Evolutionary conservation across 2,888 invertebrate species (phyloP), one percentile per base, ranked within the genome.

Genomic region (Leucophenga montana): DNA sequence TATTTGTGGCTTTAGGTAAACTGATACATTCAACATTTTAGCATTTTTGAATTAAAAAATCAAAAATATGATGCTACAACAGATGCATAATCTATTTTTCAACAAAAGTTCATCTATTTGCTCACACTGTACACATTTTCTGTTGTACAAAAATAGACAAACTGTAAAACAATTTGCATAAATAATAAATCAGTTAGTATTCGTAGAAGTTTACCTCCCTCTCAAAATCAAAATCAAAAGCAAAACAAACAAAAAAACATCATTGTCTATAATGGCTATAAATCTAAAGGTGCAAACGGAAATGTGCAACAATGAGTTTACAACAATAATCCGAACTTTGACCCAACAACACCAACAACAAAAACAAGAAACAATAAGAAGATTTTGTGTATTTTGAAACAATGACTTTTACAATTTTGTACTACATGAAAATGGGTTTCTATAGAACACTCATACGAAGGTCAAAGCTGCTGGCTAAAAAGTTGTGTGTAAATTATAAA

Each of bases 311-410:
- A 56, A 64, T 14, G n/a, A 48, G 22, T 20, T 67, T 77, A 66
- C 69, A 74, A 69, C 71, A 70, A 39, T 39, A 39, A 39, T 8
- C 8, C 39, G 11, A 39, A 39, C 8, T 39, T 39, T 39, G 39
- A 39, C 39, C 39, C 39, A 39, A 72, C 64, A 64, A 69, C 39
- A 76, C 73, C 72, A 66, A 66, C 8, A 57, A 27, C 27, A 14
- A 18, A 71, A 77, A 77, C 77, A 75, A 78, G 80, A 20, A 57
- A 27, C 27, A 14, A 18, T 71, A 77, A 77, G 77, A 75, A 78
- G 80, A 83, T 83, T 83, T 82, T 80, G n/a, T 59, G 78, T 82
- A 77, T 79, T 81, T 83, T 83, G 80, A 78, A 81, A 76, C 71
- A 68, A 77, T 31, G 27, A 20, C 16, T 16, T 22, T 48, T 11